Evolutionary conservation across 2,797 vertebrate species (phyloP).

Genomic region (Parauchenoglanis ngamensis): DNA sequence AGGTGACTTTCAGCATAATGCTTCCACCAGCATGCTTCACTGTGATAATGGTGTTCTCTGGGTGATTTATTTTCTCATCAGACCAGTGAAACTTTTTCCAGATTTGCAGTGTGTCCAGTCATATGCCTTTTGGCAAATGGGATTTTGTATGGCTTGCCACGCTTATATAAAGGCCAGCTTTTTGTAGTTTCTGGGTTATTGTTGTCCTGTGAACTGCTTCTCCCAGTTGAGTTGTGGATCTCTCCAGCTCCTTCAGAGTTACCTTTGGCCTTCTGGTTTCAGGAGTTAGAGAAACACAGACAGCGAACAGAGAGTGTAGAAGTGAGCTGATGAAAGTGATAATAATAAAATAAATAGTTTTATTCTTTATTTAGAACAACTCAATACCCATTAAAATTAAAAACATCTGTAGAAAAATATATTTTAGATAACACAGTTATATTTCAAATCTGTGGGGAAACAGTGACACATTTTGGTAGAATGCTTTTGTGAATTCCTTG

Average conservation of each 20-base stretch:
- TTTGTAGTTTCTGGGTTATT: background rate
- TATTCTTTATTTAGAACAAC: background rate
- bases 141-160: background rate
- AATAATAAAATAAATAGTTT: background rate
- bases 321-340: background rate
- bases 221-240: background rate
- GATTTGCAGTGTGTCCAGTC: background rate
- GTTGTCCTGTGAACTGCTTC: background rate
- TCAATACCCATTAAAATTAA: background rate
- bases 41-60: background rate
- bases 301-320: background rate
- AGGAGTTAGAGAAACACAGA: background rate
- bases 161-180: background rate
- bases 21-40: constrained; percentile 8
- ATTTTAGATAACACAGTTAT: background rate
- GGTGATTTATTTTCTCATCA: background rate
- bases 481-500: background rate
- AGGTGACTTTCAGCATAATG: background rate
- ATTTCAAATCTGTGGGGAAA: background rate
- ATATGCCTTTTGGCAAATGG: background rate
- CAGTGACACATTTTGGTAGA: background rate
- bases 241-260: background rate
- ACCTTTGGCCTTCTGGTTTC: background rate
- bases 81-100: background rate
- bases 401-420: background rate